Base-by-base conservation (phyloP, 2,888 invertebrate species). In the Tetragonula carbonaria region DNA sequence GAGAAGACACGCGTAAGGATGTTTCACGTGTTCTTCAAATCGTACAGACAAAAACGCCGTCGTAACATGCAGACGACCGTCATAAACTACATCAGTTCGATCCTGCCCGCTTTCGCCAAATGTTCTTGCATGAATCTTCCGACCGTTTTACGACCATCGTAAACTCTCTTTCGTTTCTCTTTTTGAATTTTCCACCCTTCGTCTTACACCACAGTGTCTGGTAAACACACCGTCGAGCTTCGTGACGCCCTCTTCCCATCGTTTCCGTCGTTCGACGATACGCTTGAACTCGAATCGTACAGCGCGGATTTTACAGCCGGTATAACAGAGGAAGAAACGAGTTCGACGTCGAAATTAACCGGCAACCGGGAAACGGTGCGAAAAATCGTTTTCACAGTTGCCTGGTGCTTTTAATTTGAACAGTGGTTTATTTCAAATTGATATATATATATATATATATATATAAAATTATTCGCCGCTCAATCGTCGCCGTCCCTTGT, bases 341-440 rank as follows among this genome's bases (percentile, higher is more conserved):
- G 57, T 33, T 16, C 33, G 6, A 23, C 21, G n/a, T 11, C 14
- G 57, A 53, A 75, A 68, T 78, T 53, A 74, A n/a, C 21, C 50
- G 33, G 50, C 6, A 14, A 74, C 2, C 63, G 14, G 16, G 55
- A 57, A 55, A 71, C 18, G 2, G 53, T 28, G 28, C 28, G 28
- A 28, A 28, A 28, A 28, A 28, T 28, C 28, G 28, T 73, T 28
- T 55, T 38, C 67, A 74, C 70, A 33, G 59, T 67, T 68, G 62
- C 21, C 66, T 66, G 38, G 55, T 66, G 68, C 28, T 38, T 86
- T 86, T 84, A 88, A 84, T 88, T 78, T 38, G 33, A 33, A 50
- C 62, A 45, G 45, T 45, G 45, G 45, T 8, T 68, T 70, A 55
- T 67, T 68, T 53, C 51, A 23, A 57, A 38, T 23, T 4, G 63